phyloP scores from a whole-genome alignment of 2,888 invertebrate genomes.

The Ormyrus nitidulus region DNA sequence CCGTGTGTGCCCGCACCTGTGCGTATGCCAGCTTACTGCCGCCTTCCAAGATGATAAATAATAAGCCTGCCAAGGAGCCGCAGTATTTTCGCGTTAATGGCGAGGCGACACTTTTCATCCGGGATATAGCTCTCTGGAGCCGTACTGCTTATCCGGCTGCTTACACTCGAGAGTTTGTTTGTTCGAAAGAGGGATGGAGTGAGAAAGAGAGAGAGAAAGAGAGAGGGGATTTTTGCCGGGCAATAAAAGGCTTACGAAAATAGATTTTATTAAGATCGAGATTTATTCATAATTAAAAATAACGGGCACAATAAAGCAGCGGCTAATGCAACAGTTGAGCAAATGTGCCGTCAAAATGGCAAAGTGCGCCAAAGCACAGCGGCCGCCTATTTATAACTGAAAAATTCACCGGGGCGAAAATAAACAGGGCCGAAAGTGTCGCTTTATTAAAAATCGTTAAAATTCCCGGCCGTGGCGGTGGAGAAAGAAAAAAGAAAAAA shows the following conservation, averaged over 20 bases:
- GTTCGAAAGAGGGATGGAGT: too few species aligned
- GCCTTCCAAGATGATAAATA: conserved; percentile 50
- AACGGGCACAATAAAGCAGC: conserved; percentile 42
- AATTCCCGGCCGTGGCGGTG: conserved; percentile 7
- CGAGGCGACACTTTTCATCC: conserved; percentile 20
- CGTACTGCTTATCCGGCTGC: background rate
- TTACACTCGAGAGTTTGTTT: background rate
- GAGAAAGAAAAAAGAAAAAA: background rate
- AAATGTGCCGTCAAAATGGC: conserved; percentile 32
- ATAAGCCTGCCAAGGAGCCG: conserved; percentile 36
- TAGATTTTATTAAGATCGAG: background rate
- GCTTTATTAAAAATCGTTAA: conserved; percentile 49
- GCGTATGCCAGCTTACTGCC: conserved; percentile 31
- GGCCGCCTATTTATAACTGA: conserved; percentile 44
- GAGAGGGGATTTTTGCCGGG: too few species aligned
- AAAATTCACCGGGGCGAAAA: conserved; percentile 34
- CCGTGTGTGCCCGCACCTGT: conserved; percentile 46
- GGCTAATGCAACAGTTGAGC: conserved; percentile 51
- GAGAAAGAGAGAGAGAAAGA: too few species aligned
- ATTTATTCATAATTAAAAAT: conserved; percentile 38
- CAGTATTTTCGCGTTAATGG: conserved; percentile 41
- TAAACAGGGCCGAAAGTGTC: conserved; percentile 28
- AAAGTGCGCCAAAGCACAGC: conserved; percentile 44
- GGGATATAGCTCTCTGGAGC: background rate
- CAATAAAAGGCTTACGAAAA: too few species aligned